Base-by-base conservation (phyloP, 2,797 vertebrate species). In the Mus spretus region DNA sequence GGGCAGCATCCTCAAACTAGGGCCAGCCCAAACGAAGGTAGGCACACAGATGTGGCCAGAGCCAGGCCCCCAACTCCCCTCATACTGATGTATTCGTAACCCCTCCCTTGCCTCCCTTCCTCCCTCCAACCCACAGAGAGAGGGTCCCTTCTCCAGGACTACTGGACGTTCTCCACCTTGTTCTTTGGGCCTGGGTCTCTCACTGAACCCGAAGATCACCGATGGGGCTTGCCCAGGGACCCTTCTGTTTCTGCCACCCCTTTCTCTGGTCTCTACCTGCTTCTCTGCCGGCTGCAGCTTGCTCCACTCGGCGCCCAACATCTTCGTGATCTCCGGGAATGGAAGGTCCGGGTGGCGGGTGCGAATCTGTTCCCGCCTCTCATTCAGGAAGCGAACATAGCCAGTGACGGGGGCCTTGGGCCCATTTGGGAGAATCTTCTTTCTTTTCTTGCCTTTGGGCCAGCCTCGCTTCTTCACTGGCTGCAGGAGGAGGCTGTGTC, bases 381-480 rank as follows among this genome's bases (percentile, higher is more conserved):
- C 99, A 0, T 99, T 99, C 94, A 99, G 98, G 95, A 99, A 99
- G 47, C 99, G 99, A n/a, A 99, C 99, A 0, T 99, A 99, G 89
- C 99, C 99, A 0, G 99, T 99, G 67, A 99, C 99, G 0, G 99
- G 99, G 3, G 99, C 99, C 97, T 99, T 99, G 34, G 99, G 99
- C n/a, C 99, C 99, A 0, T 99, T 99, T 9, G 99, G 99, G 12
- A 99, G 98, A 40, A 99, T 99, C 99, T 99, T 99, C 99, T 99
- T 99, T 94, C 99, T 99, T 98, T 99, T 99, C 98, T 99, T 99
- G 79, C 99, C 99, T 96, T 99, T 99, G 0, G 99, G 99, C 99
- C 99, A 99, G 55, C 99, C 99, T 80, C 99, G 99, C 97, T 99
- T 99, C 98, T 99, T 99, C 94, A 99, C 99, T 0, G 99, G 99